phyloP scores from a whole-genome alignment of 1,140 invertebrate genomes.

The Pseudomyrmex flavicornis region DNA sequence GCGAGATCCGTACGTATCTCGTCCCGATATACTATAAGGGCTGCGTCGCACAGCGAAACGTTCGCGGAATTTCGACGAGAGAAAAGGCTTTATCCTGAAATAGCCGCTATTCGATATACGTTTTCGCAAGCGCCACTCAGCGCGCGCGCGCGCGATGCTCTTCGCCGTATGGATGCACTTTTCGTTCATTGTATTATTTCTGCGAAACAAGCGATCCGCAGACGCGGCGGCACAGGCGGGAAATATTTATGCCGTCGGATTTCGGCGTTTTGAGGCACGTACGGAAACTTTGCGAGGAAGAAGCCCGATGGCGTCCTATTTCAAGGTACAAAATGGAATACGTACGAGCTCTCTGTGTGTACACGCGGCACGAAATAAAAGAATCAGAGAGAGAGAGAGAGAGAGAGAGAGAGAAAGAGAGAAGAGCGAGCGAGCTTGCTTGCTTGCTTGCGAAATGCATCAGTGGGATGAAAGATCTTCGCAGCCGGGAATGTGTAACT shows the following conservation, averaged over 20 bases:
- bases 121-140: constrained; percentile 3
- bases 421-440: too few relatives aligned
- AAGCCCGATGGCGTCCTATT: constrained; percentile 40
- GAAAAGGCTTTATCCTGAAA: constrained; percentile 12
- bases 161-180: constrained; percentile 12
- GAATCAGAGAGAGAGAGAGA: constrained; percentile 3
- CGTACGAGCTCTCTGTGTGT: neutral
- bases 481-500: constrained; percentile 34
- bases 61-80: constrained; percentile 34
- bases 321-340: constrained; percentile 43
- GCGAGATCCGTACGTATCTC: constrained; percentile 26
- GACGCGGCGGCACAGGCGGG: constrained; percentile 3
- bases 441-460: constrained; percentile 38
- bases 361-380: constrained; percentile 35
- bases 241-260: constrained; percentile 52
- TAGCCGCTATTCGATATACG: constrained; percentile 14
- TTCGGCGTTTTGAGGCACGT: constrained; percentile 21
- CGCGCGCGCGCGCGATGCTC: neutral
- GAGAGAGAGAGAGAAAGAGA: too few relatives aligned
- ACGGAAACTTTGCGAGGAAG: constrained; percentile 28
- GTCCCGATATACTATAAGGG: constrained; percentile 9
- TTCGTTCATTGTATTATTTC: constrained; percentile 50
- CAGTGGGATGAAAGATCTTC: constrained; percentile 50
- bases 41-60: neutral
- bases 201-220: constrained; percentile 29